These are phyloP conservation scores for Ophraella communa DNA, from an alignment of 2,888 invertebrate genomes.

Conservation along the genomic window DNA sequence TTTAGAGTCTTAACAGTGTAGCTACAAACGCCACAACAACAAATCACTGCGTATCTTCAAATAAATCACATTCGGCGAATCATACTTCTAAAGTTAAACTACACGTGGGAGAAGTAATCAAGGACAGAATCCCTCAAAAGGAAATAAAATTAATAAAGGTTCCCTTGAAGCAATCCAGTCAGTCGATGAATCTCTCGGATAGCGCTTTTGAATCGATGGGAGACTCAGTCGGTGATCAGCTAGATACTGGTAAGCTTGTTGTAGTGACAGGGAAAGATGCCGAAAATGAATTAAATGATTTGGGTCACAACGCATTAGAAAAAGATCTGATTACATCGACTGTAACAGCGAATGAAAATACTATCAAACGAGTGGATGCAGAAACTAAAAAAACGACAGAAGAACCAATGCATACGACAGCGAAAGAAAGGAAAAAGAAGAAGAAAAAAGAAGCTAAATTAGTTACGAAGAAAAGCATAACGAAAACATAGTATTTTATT, in stretches of 20 bases:
- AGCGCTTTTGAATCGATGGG: constrained; percentile 57
- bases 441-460: background rate
- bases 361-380: background rate
- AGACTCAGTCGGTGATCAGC: constrained; percentile 54
- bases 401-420: background rate
- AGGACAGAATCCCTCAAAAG: constrained; percentile 50
- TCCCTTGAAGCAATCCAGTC: constrained; percentile 52
- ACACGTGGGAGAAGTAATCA: constrained; percentile 47
- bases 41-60: background rate
- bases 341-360: background rate
- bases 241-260: constrained; percentile 53
- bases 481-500: too few relatives aligned
- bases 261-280: constrained; percentile 51
- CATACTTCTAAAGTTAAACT: constrained; percentile 4
- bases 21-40: background rate
- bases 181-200: constrained; percentile 54
- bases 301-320: constrained; percentile 41
- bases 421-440: background rate
- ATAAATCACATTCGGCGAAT: constrained; percentile 5
- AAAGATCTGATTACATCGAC: constrained; percentile 17
- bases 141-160: constrained; percentile 52
- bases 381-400: background rate
- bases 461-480: background rate
- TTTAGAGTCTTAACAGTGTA: constrained; percentile 17
- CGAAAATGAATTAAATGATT: constrained; percentile 45